A percentile compares a stretch with the other conserved stretches of the same genome.
Evolutionary conservation across 2,113 vertebrate genomes (phyloP).

Genomic region (Uria aalge): DNA sequence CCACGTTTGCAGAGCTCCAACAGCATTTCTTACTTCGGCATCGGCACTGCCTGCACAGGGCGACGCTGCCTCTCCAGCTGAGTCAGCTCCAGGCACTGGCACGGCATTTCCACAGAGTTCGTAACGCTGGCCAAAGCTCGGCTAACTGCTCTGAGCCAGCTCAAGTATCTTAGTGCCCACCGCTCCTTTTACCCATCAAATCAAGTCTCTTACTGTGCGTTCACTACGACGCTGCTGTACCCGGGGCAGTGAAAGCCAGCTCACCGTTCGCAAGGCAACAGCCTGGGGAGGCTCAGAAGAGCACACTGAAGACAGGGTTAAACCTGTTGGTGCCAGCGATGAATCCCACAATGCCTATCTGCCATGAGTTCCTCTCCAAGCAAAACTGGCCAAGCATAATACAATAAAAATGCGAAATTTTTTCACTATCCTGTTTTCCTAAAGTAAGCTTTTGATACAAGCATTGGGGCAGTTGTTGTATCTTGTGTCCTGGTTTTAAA

Average conservation of each 20-base stretch:
- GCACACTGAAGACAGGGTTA: neutral
- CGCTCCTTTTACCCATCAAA: neutral
- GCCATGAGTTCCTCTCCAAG: neutral
- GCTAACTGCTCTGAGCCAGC: neutral
- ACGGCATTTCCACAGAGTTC: neutral
- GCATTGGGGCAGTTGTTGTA: neutral
- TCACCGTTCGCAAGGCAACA: neutral
- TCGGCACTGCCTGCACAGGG: neutral
- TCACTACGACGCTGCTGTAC: neutral
- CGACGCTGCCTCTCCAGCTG: rapidly evolving
- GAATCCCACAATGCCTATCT: neutral
- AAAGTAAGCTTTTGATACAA: neutral
- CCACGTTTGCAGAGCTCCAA: neutral
- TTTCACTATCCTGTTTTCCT: neutral
- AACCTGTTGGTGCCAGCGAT: neutral
- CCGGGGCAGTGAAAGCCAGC: neutral
- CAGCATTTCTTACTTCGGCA: neutral
- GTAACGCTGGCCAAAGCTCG: neutral
- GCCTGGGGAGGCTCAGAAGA: neutral
- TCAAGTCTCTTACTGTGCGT: neutral
- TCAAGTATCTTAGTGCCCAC: neutral
- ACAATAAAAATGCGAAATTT: neutral
- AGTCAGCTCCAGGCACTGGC: neutral
- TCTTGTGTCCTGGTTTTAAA: neutral
- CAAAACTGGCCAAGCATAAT: neutral